These are phyloP conservation scores for Anas georgica DNA, from an alignment of 2,797 vertebrate species.

Conservation along the genomic window DNA sequence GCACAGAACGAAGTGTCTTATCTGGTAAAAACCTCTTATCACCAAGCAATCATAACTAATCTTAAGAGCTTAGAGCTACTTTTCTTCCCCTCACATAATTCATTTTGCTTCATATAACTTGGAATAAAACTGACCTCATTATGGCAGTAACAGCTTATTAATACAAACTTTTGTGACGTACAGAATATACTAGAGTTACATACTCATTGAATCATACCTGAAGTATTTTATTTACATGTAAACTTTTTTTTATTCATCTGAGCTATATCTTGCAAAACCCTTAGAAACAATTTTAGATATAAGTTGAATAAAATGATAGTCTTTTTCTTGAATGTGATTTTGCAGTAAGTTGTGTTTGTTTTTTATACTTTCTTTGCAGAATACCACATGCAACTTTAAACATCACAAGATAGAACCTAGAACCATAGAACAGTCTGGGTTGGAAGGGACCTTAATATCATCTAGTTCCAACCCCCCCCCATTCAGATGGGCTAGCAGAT, in stretches of 20 bases:
- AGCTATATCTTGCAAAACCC: neutral
- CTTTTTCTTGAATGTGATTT: neutral
- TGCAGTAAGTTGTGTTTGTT: neutral
- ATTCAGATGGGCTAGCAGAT: neutral
- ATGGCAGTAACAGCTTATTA: neutral
- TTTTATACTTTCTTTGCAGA: neutral
- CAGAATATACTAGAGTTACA: neutral
- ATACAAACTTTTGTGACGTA: neutral
- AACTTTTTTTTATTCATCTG: neutral
- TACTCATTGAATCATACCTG: neutral
- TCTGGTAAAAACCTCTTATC: neutral
- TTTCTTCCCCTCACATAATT: neutral
- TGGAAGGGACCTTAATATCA: no score
- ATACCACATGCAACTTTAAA: neutral
- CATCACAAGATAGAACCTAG: neutral
- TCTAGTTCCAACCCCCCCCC: no score
- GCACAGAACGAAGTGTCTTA: neutral
- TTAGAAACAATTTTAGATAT: neutral
- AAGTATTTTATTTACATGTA: neutral
- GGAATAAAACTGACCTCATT: neutral
- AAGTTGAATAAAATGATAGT: neutral
- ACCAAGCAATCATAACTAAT: neutral
- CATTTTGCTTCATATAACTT: neutral
- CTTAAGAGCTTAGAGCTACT: neutral
- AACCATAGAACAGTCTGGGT: no score